Conservation (phyloP, 2,113 vertebrate genomes). For the Nesoenas mayeri region DNA sequence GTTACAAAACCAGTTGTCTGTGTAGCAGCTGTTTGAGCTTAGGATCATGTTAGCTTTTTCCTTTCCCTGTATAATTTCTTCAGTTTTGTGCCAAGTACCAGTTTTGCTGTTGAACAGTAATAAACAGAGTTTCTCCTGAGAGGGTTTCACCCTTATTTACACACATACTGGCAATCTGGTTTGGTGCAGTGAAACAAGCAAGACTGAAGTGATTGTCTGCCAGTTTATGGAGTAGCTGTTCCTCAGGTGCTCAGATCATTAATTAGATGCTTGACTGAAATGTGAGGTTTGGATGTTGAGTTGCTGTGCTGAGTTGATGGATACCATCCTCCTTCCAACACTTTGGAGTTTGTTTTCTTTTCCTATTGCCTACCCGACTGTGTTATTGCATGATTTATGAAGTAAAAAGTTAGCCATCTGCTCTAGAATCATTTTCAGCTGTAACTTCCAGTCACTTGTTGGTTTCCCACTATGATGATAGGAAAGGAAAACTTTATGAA, state of each 20-base stretch:
- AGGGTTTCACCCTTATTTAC: not conserved
- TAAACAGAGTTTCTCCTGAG: not conserved
- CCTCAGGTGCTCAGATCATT: not conserved
- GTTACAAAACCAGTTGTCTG: not conserved
- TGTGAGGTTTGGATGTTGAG: not conserved
- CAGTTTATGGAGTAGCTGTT: not conserved
- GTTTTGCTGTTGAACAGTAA: not conserved
- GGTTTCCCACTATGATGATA: not conserved
- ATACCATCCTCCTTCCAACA: not conserved
- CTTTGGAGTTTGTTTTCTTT: not conserved
- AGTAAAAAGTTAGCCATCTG: not conserved
- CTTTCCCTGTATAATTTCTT: not conserved
- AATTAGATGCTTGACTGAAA: not conserved
- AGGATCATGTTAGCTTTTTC: not conserved
- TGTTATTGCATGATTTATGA: not conserved
- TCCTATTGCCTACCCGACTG: not conserved
- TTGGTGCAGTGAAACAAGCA: not conserved
- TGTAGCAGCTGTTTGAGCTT: not conserved
- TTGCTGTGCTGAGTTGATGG: not conserved
- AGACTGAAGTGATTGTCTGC: not conserved
- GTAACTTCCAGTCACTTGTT: not conserved
- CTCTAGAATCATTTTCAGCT: not conserved
- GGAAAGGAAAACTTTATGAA: not conserved
- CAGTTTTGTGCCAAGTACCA: not conserved
- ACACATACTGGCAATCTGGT: not conserved